Base-by-base conservation (phyloP, 2,888 invertebrate genomes). In the Mactromeris polynyma region DNA sequence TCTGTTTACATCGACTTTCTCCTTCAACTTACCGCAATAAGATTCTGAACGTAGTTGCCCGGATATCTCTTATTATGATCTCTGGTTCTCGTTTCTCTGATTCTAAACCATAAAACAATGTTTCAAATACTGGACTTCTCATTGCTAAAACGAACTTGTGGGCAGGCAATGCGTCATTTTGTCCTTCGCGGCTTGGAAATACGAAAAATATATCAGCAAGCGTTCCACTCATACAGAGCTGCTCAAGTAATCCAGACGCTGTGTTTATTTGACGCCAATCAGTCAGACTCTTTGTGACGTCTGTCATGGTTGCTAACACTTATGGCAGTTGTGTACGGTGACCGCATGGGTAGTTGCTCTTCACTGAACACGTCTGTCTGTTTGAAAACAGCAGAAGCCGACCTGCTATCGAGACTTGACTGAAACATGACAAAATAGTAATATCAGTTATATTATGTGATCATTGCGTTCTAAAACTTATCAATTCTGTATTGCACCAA, bases 61-160 rank as follows among this genome's bases (percentile, higher is more conserved):
- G 36, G 17, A 92, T 80, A 64, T 92, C 92, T 64, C 90, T 54
- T 3, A 90, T 46, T 4, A 89, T 89, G 21, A 92, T 83, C 42
- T 91, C 91, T 1, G 79, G 84, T 33, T 88, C 91, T 17, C 87
- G 87, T 58, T 87, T 90, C n/a, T 86, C 90, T 7, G 88, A 78
- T 21, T 89, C 90, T 6, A 81, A 83, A n/a, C 90, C 91, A 33
- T 87, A 91, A 77, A 91, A 91, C 87, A 91, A 88, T 33, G 38
- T 73, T 78, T 93, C 93, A 46, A 93, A 92, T 21, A 90, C 89
- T 4, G 93, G 89, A 89, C 93, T 93, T 33, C 93, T 84, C 87
- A 91, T 88, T 38, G 87, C 86, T n/a, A 93, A 85, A n/a, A 93
- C 83, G 58, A 93, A 90, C 51, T 88, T 90, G 79, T 93, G 93